Conservation (phyloP, 2,113 vertebrate species). For the Alaudala cheleensis region DNA sequence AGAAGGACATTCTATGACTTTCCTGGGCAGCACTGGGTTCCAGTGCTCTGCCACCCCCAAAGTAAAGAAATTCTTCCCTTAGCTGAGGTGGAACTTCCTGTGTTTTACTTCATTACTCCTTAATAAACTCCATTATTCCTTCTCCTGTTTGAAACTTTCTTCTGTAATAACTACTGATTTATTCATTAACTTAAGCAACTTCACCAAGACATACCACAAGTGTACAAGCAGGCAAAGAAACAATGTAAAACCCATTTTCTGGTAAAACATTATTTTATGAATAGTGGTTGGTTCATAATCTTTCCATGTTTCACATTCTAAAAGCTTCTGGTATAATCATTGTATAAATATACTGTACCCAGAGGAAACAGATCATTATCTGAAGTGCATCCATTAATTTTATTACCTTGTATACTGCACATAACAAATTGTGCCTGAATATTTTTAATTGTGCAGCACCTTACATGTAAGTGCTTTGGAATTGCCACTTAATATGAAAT, state of each 20-base stretch:
- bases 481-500: slow-evolving; percentile 65
- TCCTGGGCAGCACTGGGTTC: neutral
- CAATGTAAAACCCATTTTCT: slow-evolving; percentile 25
- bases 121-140: neutral
- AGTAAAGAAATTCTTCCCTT: neutral
- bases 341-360: slow-evolving; percentile 68
- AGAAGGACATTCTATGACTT: neutral
- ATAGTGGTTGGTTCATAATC: slow-evolving; percentile 57
- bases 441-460: slow-evolving; percentile 71
- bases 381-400: slow-evolving; percentile 76
- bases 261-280: slow-evolving; percentile 48
- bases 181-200: neutral
- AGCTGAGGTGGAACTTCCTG: neutral
- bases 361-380: slow-evolving; percentile 75
- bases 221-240: slow-evolving; percentile 5
- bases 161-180: neutral
- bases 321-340: slow-evolving; percentile 63
- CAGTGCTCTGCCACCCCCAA: neutral
- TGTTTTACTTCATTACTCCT: neutral
- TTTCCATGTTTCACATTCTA: slow-evolving; percentile 63
- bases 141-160: neutral
- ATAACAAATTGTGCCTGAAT: slow-evolving; percentile 68
- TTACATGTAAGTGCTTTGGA: slow-evolving; percentile 58
- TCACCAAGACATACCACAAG: neutral
- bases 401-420: slow-evolving; percentile 68